These are phyloP conservation scores for Ptychodera flava DNA, from an alignment of 35 echinoderm and acorn worm genomes.

Conservation along the genomic window DNA sequence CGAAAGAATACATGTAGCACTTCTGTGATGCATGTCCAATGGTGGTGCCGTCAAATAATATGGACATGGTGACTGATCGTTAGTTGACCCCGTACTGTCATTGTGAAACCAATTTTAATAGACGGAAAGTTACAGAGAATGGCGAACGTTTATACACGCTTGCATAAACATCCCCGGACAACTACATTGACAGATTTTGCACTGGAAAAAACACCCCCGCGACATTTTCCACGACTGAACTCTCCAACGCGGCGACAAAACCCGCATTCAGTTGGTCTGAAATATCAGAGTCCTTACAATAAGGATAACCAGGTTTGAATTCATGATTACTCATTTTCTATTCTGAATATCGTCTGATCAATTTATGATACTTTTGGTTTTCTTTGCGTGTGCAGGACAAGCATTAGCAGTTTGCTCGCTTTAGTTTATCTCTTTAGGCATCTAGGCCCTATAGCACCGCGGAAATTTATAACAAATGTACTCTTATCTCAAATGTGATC, in stretches of 20 bases:
- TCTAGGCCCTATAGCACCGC: not conserved
- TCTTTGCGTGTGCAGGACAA: too few species aligned
- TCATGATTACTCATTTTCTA: not conserved
- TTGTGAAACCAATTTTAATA: not conserved
- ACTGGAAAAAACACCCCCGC: conserved; percentile 19
- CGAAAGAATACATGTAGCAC: not conserved
- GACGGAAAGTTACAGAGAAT: not conserved
- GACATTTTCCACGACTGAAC: conserved; percentile 36
- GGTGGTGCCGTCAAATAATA: not conserved
- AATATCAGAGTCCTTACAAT: conserved; percentile 94
- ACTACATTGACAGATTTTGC: conserved; percentile 79
- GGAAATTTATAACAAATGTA: not conserved
- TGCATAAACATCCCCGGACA: conserved; percentile 59
- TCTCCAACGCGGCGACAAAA: conserved; percentile 90
- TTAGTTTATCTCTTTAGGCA: not conserved
- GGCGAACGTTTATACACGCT: conserved; percentile 85
- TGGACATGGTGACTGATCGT: not conserved
- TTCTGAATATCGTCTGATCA: not conserved
- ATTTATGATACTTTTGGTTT: too few species aligned
- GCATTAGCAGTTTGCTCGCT: not conserved
- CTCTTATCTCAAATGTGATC: not conserved
- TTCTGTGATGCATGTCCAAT: not conserved
- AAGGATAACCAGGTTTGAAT: conserved; percentile 81
- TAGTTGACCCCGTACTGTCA: not conserved
- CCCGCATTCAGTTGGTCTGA: conserved; percentile 77